Base-by-base conservation (phyloP, 1,140 invertebrate species). In the Riptortus pedestris region DNA sequence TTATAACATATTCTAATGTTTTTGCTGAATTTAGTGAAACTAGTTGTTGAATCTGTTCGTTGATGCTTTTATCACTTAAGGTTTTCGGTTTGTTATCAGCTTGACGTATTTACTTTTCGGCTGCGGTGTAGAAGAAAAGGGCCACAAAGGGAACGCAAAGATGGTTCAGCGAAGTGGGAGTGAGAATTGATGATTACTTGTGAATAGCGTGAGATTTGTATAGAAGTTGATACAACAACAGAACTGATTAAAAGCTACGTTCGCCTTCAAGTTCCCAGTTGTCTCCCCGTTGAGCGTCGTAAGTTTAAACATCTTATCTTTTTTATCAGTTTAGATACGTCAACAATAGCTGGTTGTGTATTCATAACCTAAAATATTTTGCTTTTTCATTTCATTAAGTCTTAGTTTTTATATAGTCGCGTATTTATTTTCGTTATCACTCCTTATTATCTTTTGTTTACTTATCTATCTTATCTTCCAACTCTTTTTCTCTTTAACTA, bases 61-160 rank as follows among this genome's bases (percentile, higher is more conserved):
- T 5, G 31, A 7, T 38, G n/a, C n/a, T 14, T 38, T 38, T 38
- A 38, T 38, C 31, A 38, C 5, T 38, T n/a, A n/a, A n/a, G 31
- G 31, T 38, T 38, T 38, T 38, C n/a, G n/a, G 5, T 14, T 38
- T 38, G 31, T 38, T 38, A 38, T 38, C 31, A 38, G 31, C 31
- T 38, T 7, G 14, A 14, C 14, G 5, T 38, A 38, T 38, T 38
- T 38, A 38, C 31, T 38, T 38, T 38, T 38, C 31, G 24, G n/a
- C n/a, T n/a, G n/a, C n/a, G n/a, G n/a, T n/a, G n/a, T n/a, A 24
- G 51, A 55, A 24, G 51, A 55, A 55, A 55, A 55, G 14, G 12
- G 26, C 51, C 51, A 24, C 22, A 26, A 55, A 55, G 51, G 5
- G 51, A 9, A 18, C 22, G 14, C 51, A 27, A 55, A 55, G 51